Conservation (phyloP, 1,140 invertebrate species). For the Drosophila erecta region DNA sequence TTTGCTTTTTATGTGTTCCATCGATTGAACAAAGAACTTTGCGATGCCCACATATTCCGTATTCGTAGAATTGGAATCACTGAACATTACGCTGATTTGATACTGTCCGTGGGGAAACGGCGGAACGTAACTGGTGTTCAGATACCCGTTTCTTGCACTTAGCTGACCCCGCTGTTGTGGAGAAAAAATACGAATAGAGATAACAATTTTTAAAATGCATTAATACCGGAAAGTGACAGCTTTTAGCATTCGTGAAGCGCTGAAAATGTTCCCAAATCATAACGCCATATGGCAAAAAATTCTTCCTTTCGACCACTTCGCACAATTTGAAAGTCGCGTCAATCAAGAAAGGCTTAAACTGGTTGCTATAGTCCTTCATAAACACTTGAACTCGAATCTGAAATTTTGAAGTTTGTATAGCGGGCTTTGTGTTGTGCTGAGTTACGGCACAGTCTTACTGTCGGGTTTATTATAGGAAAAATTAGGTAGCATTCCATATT, state of each 20-base stretch:
- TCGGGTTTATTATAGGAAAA: neutral
- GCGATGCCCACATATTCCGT: constrained; percentile 4
- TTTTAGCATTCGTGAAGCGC: constrained; percentile 38
- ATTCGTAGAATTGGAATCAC: constrained; percentile 8
- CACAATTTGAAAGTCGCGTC: constrained; percentile 22
- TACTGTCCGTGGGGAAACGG: constrained; percentile 34
- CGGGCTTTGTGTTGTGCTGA: too few species aligned
- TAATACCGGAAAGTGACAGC: constrained; percentile 33
- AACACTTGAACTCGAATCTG: constrained; percentile 20
- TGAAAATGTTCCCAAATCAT: constrained; percentile 7
- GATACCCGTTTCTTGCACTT: neutral
- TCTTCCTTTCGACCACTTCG: constrained; percentile 16
- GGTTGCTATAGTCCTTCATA: constrained; percentile 42
- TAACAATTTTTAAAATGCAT: neutral
- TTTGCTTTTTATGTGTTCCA: constrained; percentile 13
- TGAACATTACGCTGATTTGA: neutral
- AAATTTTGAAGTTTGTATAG: neutral
- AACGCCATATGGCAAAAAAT: constrained; percentile 18
- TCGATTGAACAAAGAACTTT: constrained; percentile 29
- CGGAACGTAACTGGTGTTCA: constrained; percentile 20
- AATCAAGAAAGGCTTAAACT: constrained; percentile 44
- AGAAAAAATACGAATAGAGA: neutral
- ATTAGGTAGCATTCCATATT: constrained; percentile 28
- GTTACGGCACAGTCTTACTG: constrained; percentile 7
- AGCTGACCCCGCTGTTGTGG: constrained; percentile 19